Percentiles rank a stretch among this genome's conserved stretches.
phyloP scores from a whole-genome alignment of 2,113 vertebrate species.

The Antidorcas marsupialis region DNA sequence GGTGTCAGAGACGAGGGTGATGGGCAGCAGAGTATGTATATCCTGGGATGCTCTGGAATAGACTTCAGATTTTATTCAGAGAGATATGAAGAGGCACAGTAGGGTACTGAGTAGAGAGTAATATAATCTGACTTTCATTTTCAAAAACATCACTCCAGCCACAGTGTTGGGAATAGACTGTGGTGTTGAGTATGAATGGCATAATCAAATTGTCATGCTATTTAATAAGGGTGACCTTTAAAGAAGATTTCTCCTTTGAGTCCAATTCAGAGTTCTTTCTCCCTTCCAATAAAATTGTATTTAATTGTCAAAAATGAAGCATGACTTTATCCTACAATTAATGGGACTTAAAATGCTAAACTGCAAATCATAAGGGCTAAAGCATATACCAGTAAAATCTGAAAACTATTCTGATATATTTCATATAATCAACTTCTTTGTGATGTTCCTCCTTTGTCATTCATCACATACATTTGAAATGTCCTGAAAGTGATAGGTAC shows the following conservation, averaged over 20 bases:
- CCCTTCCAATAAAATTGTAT: constrained; percentile 55
- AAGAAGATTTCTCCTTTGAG: constrained; percentile 59
- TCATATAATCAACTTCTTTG: background rate
- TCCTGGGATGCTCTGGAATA: background rate
- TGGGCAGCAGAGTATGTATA: background rate
- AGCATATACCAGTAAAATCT: background rate
- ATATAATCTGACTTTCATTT: constrained; percentile 38
- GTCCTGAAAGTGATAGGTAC: background rate
- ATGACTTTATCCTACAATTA: constrained; percentile 67
- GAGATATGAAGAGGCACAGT: background rate
- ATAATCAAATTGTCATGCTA: constrained; percentile 62
- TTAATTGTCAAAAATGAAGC: constrained; percentile 65
- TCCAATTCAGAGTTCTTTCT: constrained; percentile 49
- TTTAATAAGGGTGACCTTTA: constrained; percentile 75
- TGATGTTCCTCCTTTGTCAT: background rate
- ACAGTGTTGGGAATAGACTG: constrained; percentile 7
- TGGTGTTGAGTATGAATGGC: constrained; percentile 32
- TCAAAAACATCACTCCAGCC: background rate
- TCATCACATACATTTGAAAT: background rate
- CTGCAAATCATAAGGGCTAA: constrained; percentile 49
- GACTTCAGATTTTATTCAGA: background rate
- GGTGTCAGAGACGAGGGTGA: background rate
- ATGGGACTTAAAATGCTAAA: constrained; percentile 63
- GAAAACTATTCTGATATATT: constrained; percentile 23
- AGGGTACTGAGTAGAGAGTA: background rate